Conservation (phyloP, 2,797 vertebrate species). For the Melanogrammus aeglefinus region DNA sequence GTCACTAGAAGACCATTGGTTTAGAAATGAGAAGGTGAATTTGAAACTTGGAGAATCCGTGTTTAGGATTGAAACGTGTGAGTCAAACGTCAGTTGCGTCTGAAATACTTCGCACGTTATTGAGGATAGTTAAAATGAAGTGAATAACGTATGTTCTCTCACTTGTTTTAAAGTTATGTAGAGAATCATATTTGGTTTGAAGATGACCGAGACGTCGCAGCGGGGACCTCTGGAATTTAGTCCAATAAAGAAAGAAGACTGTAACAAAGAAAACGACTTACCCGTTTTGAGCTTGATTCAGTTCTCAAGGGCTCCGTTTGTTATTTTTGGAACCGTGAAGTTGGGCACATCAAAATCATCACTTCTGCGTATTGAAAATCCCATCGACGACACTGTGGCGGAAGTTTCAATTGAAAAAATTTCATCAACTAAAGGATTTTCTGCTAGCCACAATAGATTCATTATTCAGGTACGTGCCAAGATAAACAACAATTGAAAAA, state of each 20-base stretch:
- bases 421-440: slow-evolving; percentile 79
- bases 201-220: slow-evolving; percentile 11
- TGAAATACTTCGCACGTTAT: background rate
- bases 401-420: slow-evolving; percentile 74
- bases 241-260: slow-evolving; percentile 34
- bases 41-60: slow-evolving; percentile 60
- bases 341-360: slow-evolving; percentile 74
- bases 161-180: background rate
- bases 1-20: slow-evolving; percentile 54
- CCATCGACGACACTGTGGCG: slow-evolving; percentile 67
- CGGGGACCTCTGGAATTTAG: slow-evolving; percentile 54
- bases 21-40: slow-evolving; percentile 12
- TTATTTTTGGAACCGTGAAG: slow-evolving; percentile 81
- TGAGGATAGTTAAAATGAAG: background rate
- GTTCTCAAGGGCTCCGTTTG: slow-evolving; percentile 83
- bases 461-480: slow-evolving; percentile 75
- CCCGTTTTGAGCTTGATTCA: slow-evolving; percentile 79
- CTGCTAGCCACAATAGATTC: slow-evolving; percentile 64
- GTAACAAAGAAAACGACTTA: slow-evolving; percentile 63
- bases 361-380: slow-evolving; percentile 79
- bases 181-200: background rate
- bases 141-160: background rate
- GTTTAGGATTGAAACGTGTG: slow-evolving; percentile 14
- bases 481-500: background rate
- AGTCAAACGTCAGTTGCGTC: slow-evolving; percentile 12